These are phyloP conservation scores for Saccostrea glomerata DNA, from an alignment of 1,140 invertebrate species.

Conservation along the genomic window DNA sequence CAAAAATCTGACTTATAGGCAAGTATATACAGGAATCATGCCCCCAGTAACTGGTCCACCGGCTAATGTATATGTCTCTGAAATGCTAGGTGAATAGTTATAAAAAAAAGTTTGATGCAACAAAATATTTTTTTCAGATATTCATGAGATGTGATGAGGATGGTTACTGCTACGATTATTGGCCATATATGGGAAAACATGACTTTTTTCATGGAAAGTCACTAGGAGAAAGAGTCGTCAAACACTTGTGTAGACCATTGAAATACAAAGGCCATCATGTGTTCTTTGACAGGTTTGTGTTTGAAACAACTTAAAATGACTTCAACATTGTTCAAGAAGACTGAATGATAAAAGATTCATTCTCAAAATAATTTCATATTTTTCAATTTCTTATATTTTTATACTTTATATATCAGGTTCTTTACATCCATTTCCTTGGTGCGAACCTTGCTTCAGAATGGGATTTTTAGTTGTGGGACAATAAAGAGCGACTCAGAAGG, in stretches of 20 bases:
- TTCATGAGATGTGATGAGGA: constrained; percentile 39
- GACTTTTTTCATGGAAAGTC: constrained; percentile 10
- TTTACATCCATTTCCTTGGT: constrained; percentile 27
- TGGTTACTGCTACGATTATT: constrained; percentile 37
- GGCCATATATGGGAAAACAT: constrained; percentile 34
- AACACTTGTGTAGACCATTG: constrained; percentile 31
- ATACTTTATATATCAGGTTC: neutral
- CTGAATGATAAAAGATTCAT: too few relatives aligned
- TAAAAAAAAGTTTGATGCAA: too few relatives aligned
- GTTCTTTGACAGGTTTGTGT: constrained; percentile 33
- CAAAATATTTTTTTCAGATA: neutral
- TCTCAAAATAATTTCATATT: too few relatives aligned
- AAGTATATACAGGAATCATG: too few relatives aligned
- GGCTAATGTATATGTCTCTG: too few relatives aligned
- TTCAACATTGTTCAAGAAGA: too few relatives aligned
- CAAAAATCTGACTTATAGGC: too few relatives aligned
- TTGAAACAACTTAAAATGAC: too few relatives aligned
- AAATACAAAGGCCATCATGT: constrained; percentile 44
- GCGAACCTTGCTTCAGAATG: neutral
- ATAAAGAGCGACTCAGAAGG: constrained; percentile 22
- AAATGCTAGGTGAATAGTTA: too few relatives aligned
- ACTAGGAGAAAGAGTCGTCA: constrained; percentile 11
- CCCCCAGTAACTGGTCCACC: too few relatives aligned
- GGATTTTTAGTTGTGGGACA: constrained; percentile 37
- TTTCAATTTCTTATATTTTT: too few relatives aligned